Evolutionary conservation across 2,888 invertebrate species (phyloP), one percentile per base, ranked within the genome.

Genomic region (Phortica okadai): DNA sequence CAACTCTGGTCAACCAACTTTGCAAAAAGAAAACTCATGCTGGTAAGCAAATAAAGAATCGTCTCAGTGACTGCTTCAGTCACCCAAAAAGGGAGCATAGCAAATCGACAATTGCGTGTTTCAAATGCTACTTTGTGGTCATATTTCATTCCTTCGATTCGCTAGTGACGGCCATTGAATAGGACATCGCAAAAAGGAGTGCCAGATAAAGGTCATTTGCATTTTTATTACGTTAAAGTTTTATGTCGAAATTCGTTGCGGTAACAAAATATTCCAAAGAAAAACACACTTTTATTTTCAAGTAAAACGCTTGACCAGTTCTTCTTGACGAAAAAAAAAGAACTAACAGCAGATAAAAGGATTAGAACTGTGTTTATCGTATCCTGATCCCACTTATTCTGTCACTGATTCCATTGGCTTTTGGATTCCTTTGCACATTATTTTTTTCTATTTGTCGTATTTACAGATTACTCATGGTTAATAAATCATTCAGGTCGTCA

Each of bases 401-500:
- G 56, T 69, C 44, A 21, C n/a, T 42, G 44, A 10, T 45, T 45
- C 7, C 45, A 8, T 45, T 45, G 45, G 45, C 10, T 45, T 69
- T 67, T 73, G 69, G 64, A 64, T 44, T 80, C 14, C 41, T 73
- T 73, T 41, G n/a, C 75, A 78, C 74, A 76, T 73, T 45, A 8
- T 10, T n/a, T 21, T 69, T 45, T 44, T 70, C 21, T 74, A 8
- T 50, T 76, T 67, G 67, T 66, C 79, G 67, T 80, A 79, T 84
- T 82, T 82, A 84, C 88, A 90, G 90, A 90, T 90, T 90, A 91
- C 90, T 89, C 87, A 91, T 88, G 91, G 90, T 88, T 87, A 90
- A 91, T 91, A 91, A 91, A 91, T 91, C 91, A 91, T 90, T 87
- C 84, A 81, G 89, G 83, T 84, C 91, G 90, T 88, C 88, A 88